Evolutionary conservation across 2,888 invertebrate genomes (phyloP).

Genomic region (Orthosia incerta): DNA sequence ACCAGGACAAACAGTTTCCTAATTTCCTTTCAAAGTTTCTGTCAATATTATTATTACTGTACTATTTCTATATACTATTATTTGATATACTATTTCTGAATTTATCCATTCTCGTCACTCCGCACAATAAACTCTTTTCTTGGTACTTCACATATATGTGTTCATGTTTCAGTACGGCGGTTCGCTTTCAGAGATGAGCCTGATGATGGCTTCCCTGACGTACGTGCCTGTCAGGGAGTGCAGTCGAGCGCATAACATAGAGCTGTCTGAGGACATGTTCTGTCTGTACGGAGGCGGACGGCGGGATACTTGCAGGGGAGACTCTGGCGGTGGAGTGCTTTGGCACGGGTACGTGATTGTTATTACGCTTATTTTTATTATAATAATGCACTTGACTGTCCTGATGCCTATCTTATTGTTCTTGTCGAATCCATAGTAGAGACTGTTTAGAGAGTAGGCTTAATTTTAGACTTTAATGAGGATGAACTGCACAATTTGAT

Average conservation of each 20-base stretch:
- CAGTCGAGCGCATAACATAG: conserved; percentile 68
- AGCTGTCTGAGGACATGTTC: conserved; percentile 80
- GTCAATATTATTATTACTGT: no score
- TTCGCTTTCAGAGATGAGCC: conserved; percentile 72
- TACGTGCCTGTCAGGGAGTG: conserved; percentile 74
- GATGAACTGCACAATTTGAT: no score
- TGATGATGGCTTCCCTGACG: conserved; percentile 74
- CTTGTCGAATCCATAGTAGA: not conserved
- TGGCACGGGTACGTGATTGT: conserved; percentile 78
- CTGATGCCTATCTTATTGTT: not conserved
- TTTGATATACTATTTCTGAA: no score
- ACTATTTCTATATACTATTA: no score
- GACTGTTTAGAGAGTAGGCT: no score
- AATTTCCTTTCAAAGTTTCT: no score
- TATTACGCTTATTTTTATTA: not conserved
- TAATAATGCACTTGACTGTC: not conserved
- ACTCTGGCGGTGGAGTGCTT: conserved; percentile 83
- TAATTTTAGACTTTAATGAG: no score
- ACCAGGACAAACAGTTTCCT: no score
- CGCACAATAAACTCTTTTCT: no score
- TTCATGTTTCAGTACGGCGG: conserved; percentile 76
- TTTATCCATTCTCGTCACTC: no score
- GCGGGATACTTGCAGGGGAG: conserved; percentile 82
- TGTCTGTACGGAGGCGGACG: conserved; percentile 82
- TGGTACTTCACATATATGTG: not conserved